phyloP scores from a whole-genome alignment of 2,797 vertebrate species.

The Hyperoplus immaculatus region DNA sequence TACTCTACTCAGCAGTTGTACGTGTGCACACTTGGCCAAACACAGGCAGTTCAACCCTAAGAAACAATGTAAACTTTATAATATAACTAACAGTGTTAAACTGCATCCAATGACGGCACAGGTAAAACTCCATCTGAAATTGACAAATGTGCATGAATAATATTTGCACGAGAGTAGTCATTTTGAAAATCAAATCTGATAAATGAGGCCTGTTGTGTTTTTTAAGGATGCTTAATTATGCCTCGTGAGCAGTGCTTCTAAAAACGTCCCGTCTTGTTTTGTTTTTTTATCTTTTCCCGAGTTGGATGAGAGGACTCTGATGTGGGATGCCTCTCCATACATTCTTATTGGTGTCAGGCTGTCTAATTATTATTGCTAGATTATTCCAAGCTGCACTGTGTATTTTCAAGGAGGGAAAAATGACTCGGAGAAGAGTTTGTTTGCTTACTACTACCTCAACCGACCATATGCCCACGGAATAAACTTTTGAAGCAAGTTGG shows the following conservation, averaged over 20 bases:
- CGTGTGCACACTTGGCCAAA: no score
- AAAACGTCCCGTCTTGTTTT: not conserved
- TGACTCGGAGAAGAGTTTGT: not conserved
- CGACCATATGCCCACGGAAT: conserved; percentile 28
- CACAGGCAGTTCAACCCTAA: no score
- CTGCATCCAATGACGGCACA: no score
- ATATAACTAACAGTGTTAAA: no score
- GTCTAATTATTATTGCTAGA: conserved; percentile 17
- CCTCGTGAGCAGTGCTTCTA: not conserved
- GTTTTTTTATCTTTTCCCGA: not conserved
- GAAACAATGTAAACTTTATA: no score
- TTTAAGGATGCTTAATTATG: not conserved
- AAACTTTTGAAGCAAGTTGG: conserved; percentile 11
- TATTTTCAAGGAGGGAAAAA: conserved; percentile 6
- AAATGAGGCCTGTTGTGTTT: not conserved
- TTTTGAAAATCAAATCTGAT: conserved; percentile 3
- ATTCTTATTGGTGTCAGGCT: conserved; percentile 25
- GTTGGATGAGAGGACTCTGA: conserved; percentile 19
- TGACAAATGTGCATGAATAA: not conserved
- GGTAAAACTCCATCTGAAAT: not conserved
- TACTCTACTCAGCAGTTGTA: no score
- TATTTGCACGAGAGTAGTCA: not conserved
- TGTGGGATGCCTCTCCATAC: conserved; percentile 8
- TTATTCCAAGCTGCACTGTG: conserved; percentile 32
- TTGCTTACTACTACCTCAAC: conserved; percentile 19